phyloP scores from a whole-genome alignment of 2,113 vertebrate genomes.

The human region DNA sequence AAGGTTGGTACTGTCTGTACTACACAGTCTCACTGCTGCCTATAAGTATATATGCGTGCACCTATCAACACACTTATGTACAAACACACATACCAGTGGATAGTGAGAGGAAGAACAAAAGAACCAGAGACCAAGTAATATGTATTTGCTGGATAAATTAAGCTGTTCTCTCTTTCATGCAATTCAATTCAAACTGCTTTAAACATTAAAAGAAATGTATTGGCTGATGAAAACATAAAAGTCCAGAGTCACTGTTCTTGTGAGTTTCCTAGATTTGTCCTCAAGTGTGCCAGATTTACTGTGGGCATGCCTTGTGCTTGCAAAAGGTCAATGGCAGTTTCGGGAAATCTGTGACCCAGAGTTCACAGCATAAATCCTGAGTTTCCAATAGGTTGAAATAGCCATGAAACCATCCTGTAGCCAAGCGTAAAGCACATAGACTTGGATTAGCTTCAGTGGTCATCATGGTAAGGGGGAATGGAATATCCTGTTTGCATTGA shows the following conservation, averaged over 20 bases:
- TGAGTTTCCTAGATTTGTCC: neutral
- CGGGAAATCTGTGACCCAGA: neutral
- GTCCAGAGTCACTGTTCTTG: neutral
- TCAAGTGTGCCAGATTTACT: neutral
- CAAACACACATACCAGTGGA: neutral
- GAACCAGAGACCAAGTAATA: neutral
- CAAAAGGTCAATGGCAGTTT: neutral
- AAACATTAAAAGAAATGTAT: neutral
- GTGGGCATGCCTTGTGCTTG: neutral
- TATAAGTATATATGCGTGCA: fast-evolving
- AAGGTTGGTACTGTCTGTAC: neutral
- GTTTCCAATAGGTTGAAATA: neutral
- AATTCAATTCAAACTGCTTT: neutral
- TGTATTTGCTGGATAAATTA: neutral
- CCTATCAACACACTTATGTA: neutral
- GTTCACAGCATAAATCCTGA: neutral
- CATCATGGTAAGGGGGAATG: neutral
- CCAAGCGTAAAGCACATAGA: neutral
- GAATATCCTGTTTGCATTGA: neutral
- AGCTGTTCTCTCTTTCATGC: neutral
- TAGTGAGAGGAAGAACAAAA: neutral
- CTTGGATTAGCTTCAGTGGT: neutral
- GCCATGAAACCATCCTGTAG: neutral
- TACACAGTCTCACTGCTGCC: fast-evolving
- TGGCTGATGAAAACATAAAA: neutral